Percentiles rank a stretch among this genome's conserved stretches.
phyloP scores from a whole-genome alignment of 2,888 invertebrate genomes.

The Tridacna crocea region DNA sequence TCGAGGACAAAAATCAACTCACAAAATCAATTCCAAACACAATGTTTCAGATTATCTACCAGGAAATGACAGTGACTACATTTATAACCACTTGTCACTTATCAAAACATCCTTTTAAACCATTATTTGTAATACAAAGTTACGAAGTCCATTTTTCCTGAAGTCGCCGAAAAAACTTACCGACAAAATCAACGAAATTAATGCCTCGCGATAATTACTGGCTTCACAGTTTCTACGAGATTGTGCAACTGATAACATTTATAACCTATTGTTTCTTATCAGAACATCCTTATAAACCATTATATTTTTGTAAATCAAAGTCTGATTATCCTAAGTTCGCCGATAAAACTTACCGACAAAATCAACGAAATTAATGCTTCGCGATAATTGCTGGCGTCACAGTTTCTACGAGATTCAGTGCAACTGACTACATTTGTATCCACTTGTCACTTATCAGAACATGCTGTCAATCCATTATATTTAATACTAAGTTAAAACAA shows the following conservation, averaged over 20 bases:
- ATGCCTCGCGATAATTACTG: background rate
- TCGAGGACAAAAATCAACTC: no score
- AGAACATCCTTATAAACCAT: background rate
- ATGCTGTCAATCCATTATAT: no score
- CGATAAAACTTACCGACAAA: background rate
- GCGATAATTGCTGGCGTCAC: background rate
- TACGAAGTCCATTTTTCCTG: background rate
- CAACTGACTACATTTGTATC: no score
- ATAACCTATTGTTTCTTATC: background rate
- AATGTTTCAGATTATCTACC: no score
- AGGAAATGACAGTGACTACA: no score
- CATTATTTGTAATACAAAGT: background rate
- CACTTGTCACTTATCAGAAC: no score
- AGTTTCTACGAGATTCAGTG: no score
- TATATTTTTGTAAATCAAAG: background rate
- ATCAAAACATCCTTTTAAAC: background rate
- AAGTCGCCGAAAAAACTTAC: background rate
- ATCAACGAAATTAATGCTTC: background rate
- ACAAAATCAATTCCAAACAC: no score
- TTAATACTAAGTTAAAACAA: no score
- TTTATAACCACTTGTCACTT: background rate
- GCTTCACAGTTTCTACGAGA: background rate
- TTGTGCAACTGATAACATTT: no score
- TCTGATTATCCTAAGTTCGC: background rate
- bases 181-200: background rate